Conservation (phyloP, 2,888 invertebrate genomes). For the Carabus problematicus region DNA sequence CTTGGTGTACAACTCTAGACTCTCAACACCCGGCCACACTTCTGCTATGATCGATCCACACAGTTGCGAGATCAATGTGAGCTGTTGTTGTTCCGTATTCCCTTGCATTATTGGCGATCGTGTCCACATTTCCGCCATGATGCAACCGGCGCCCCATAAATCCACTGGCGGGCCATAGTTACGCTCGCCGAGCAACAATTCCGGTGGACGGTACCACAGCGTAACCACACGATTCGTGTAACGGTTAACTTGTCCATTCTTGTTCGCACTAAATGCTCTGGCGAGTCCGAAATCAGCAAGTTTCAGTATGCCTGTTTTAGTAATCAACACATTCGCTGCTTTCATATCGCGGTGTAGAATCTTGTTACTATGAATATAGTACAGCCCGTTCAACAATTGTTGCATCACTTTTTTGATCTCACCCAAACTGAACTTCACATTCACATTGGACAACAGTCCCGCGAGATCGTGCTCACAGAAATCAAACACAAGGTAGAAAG, state of each 20-base stretch:
- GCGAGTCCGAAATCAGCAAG: conserved; percentile 98
- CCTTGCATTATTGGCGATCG: conserved; percentile 94
- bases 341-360: conserved; percentile 98
- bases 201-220: conserved; percentile 88
- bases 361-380: conserved; percentile 96
- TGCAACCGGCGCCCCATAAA: conserved; percentile 97
- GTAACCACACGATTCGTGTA: conserved; percentile 98
- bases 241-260: conserved; percentile 72
- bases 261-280: conserved; percentile 87
- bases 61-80: conserved; percentile 92
- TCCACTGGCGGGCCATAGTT: conserved; percentile 98
- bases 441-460: conserved; percentile 91
- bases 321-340: conserved; percentile 97
- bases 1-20: conserved; percentile 84
- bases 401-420: conserved; percentile 96
- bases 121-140: conserved; percentile 99
- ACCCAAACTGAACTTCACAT: conserved; percentile 94
- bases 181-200: conserved; percentile 78
- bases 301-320: conserved; percentile 92
- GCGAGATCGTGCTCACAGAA: conserved; percentile 99
- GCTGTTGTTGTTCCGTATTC: conserved; percentile 94
- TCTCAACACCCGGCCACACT: conserved; percentile 93
- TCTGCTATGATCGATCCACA: conserved; percentile 95
- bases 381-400: conserved; percentile 85
- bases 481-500: conserved; percentile 96